phyloP scores from a whole-genome alignment of 2,797 vertebrate species.

The Gallinago stenura region DNA sequence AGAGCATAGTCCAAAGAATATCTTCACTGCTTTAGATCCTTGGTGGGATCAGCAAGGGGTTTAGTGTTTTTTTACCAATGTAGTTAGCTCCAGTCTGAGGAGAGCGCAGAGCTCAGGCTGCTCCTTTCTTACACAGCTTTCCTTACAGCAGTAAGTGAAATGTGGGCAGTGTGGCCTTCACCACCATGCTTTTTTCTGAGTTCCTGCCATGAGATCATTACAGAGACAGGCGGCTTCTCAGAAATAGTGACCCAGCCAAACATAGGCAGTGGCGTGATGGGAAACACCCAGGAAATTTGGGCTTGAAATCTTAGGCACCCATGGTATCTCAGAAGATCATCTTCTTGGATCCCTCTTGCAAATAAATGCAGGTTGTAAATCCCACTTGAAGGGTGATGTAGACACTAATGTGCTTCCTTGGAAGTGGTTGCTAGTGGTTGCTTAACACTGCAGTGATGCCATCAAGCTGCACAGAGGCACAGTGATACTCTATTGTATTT shows the following conservation, averaged over 20 bases:
- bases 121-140: neutral
- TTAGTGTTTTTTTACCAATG: neutral
- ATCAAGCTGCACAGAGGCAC: neutral
- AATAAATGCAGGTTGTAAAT: neutral
- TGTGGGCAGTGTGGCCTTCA: neutral
- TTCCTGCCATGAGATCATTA: neutral
- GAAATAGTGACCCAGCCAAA: neutral
- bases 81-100: neutral
- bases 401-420: neutral
- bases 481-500: conserved; percentile 49
- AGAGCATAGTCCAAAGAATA: neutral
- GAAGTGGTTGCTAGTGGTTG: neutral
- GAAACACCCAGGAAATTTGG: neutral
- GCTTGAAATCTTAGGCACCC: neutral
- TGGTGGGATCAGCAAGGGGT: neutral
- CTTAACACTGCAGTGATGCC: neutral
- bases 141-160: neutral
- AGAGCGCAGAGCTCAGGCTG: neutral
- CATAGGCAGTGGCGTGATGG: fast-evolving
- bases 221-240: neutral
- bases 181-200: neutral
- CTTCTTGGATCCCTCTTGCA: neutral
- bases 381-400: fast-evolving
- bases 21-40: neutral
- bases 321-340: neutral